Evolutionary conservation across 2,888 invertebrate species (phyloP).

Genomic region (Cactoblastis cactorum): DNA sequence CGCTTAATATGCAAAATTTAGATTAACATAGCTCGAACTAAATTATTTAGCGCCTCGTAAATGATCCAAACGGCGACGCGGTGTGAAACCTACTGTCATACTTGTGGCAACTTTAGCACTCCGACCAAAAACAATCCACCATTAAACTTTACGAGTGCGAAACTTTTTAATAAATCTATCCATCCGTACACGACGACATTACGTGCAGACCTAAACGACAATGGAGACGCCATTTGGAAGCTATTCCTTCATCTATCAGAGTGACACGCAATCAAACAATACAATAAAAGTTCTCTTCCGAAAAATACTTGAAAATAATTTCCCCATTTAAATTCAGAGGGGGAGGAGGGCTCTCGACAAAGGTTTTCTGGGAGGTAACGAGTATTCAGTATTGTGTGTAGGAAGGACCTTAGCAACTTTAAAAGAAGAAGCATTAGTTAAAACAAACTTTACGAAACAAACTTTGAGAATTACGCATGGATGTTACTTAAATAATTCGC

Average conservation of each 20-base stretch:
- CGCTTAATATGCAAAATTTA: conserved; percentile 4
- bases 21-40: conserved; percentile 10
- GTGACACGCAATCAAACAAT: conserved; percentile 79
- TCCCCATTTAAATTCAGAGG: conserved; percentile 77
- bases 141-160: conserved; percentile 53
- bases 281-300: conserved; percentile 76
- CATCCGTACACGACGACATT: conserved; percentile 57
- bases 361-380: conserved; percentile 58
- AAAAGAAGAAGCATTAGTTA: conserved; percentile 47
- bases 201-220: conserved; percentile 53
- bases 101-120: conserved; percentile 44
- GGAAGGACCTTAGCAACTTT: conserved; percentile 49
- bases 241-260: conserved; percentile 73
- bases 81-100: conserved; percentile 44
- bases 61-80: conserved; percentile 36
- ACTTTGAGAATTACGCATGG: conserved; percentile 20
- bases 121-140: conserved; percentile 44
- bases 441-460: conserved; percentile 21
- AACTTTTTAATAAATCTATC: conserved; percentile 74
- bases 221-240: conserved; percentile 63
- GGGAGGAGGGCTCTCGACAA: conserved; percentile 57
- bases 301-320: conserved; percentile 79
- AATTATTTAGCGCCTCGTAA: conserved; percentile 24
- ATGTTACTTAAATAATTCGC: conserved; percentile 19
- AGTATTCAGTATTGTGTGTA: conserved; percentile 50